Conservation (phyloP, 2,113 vertebrate genomes). For the Xenopus laevis region DNA sequence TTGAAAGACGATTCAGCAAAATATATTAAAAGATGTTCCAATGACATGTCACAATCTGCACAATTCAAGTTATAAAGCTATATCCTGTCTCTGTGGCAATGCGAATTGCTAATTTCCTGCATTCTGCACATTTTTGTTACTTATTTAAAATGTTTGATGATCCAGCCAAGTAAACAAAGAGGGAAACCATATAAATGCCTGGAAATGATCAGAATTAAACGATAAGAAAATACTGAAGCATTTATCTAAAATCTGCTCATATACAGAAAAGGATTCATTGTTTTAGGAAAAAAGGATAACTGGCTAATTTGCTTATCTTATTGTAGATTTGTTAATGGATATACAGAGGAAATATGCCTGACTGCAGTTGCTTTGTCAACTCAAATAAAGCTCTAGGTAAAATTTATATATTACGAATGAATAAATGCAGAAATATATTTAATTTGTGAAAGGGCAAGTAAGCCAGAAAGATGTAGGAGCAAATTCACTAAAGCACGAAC, state of each 20-base stretch:
- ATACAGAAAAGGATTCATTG: constrained; percentile 30
- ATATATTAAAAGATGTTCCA: no score
- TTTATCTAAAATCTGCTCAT: constrained; percentile 33
- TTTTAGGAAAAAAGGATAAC: constrained; percentile 12
- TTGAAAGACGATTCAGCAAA: no score
- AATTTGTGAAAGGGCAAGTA: no score
- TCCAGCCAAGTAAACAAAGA: constrained; percentile 30
- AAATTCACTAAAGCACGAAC: no score
- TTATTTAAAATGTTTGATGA: constrained; percentile 19
- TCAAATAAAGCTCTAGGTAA: no score
- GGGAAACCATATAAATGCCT: constrained; percentile 31
- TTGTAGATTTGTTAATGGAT: constrained; percentile 33
- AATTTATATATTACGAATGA: no score
- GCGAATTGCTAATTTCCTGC: constrained; percentile 19
- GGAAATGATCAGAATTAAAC: constrained; percentile 40
- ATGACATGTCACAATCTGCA: neutral
- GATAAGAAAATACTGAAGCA: constrained; percentile 36
- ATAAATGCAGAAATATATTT: no score
- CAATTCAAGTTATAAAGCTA: constrained; percentile 8
- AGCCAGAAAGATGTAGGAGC: no score
- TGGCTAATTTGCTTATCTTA: constrained; percentile 16
- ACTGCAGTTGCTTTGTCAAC: neutral
- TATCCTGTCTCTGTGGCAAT: constrained; percentile 30
- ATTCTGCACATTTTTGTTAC: constrained; percentile 29
- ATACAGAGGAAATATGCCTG: constrained; percentile 16